Percentiles rank a stretch among this genome's conserved stretches.
Evolutionary conservation across 1,140 invertebrate genomes (phyloP).

Genomic region (Diorhabda elongata): DNA sequence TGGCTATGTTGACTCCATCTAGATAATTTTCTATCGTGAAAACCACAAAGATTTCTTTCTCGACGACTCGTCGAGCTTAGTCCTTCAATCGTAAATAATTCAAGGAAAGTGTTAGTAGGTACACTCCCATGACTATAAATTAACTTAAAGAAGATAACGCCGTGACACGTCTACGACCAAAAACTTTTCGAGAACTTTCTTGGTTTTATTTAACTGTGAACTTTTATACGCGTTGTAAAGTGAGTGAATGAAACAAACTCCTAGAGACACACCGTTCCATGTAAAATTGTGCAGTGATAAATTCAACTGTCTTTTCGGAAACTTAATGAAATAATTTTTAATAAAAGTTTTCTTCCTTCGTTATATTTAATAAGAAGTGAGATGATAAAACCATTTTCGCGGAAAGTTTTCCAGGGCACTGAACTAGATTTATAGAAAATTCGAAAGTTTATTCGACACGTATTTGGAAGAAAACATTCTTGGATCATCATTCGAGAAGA

Average conservation of each 20-base stretch:
- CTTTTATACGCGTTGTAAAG: conserved; percentile 2
- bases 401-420: neutral
- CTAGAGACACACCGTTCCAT: conserved; percentile 1
- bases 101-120: neutral
- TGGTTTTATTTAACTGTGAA: conserved; percentile 2
- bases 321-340: conserved; percentile 3
- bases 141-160: conserved; percentile 1
- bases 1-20: neutral
- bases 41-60: conserved; percentile 2
- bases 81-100: neutral
- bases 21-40: neutral
- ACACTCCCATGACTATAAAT: conserved; percentile 2
- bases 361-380: neutral
- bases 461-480: no score
- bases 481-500: no score
- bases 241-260: neutral
- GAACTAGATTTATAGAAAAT: no score
- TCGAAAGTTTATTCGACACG: no score
- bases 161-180: neutral
- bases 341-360: conserved; percentile 2
- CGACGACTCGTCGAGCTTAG: neutral
- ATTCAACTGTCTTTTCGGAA: neutral
- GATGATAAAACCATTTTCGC: neutral
- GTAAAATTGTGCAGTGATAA: conserved; percentile 1
- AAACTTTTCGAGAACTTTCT: neutral